Conservation (phyloP, 37 sponge, comb jelly and placozoan genomes). For the Ianthella basta region DNA sequence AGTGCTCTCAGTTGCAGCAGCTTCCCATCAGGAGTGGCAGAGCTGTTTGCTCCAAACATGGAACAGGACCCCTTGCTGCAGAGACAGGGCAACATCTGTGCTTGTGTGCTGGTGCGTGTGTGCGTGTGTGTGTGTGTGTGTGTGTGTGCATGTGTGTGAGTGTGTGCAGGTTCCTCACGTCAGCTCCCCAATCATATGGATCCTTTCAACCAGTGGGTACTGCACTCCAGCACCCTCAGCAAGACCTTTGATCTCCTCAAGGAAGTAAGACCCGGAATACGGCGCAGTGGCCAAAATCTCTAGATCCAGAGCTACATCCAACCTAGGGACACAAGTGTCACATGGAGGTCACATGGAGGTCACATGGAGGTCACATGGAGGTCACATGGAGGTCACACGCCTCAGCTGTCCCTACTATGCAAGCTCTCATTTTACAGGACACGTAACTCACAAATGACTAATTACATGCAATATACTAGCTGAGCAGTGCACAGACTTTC, state of each 20-base stretch:
- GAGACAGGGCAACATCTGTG: too few relatives aligned
- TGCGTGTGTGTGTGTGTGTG: too few relatives aligned
- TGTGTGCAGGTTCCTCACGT: conserved; percentile 56
- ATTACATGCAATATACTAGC: too few relatives aligned
- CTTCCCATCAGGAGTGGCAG: conserved; percentile 57
- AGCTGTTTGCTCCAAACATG: conserved; percentile 88
- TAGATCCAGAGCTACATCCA: conserved; percentile 78
- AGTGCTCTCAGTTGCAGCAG: conserved; percentile 87
- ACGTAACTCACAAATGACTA: too few relatives aligned
- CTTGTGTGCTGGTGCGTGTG: too few relatives aligned
- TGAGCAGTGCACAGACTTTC: too few relatives aligned
- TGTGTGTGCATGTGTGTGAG: too few relatives aligned
- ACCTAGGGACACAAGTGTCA: conserved; percentile 17
- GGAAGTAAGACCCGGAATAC: conserved; percentile 66
- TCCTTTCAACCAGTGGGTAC: conserved; percentile 63
- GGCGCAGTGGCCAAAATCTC: conserved; percentile 58
- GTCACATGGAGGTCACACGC: too few relatives aligned
- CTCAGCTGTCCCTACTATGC: too few relatives aligned
- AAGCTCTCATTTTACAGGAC: too few relatives aligned
- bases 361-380: too few relatives aligned
- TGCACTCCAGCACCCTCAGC: conserved; percentile 69
- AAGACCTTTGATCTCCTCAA: conserved; percentile 79
- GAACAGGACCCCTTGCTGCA: conserved; percentile 82
- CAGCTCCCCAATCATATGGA: conserved; percentile 91
- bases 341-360: too few relatives aligned